Base-by-base conservation (phyloP, 2,888 invertebrate species). In the Alviniconcha strummeri region DNA sequence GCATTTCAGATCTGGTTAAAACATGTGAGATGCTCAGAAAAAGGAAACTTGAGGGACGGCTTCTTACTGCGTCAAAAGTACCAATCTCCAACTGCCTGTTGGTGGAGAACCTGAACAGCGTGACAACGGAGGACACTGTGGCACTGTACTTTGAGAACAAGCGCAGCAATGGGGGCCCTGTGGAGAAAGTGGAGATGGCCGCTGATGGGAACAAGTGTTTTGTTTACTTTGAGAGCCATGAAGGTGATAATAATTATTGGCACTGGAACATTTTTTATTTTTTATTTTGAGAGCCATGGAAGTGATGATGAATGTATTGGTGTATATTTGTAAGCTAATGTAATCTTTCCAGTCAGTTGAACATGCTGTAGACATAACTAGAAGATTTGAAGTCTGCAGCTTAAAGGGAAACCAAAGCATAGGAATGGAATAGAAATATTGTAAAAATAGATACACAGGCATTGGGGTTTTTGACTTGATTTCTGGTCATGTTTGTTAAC, bases 111-210 rank as follows among this genome's bases (percentile, higher is more conserved):
- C 60, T 87, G n/a, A 77, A 77, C 6, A n/a, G 17, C 11, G 1
- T 55, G 15, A 75, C 80, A 6, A 80, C 86, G 55, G 83, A 84
- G 55, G 86, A 87, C n/a, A 75, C 83, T 55, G 52, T 87, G 7
- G 13, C 69, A 11, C 52, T 81, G 9, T 87, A 86, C 80, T 87
- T 87, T 84, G 87, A 87, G 80, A 87, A 85, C 72, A 86, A 64
- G 71, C 84, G 84, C 60, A 84, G 77, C 19, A 81, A 80, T 4
- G 86, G 86, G 5, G 88, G 86, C n/a, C 81, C 83, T 8, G 83
- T 87, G 19, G 83, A 82, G 56, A 78, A 80, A 36, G 72, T 87
- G 17, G 80, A 76, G 6, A 80, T 84, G 52, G 74, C 77, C 36
- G 52, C 55, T 55, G 72, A 84, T 13, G 69, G 80, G 8, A 81